Percentiles rank a stretch among this genome's conserved stretches.
Evolutionary conservation across 2,113 vertebrate genomes (phyloP).

Genomic region (Coregonus clupeaformis): DNA sequence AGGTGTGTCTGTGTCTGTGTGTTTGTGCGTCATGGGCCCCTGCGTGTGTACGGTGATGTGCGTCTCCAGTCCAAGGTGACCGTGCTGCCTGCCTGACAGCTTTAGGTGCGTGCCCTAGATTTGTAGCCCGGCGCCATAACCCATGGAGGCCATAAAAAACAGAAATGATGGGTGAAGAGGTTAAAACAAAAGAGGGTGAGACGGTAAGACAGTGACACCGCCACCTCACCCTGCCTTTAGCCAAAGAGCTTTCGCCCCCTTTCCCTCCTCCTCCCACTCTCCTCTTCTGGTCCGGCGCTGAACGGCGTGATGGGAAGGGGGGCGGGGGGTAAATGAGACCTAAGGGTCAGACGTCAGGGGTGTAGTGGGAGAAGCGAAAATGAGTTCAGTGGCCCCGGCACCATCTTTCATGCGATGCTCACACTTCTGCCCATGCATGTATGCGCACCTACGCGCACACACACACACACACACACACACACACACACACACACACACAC

Average conservation of each 20-base stretch:
- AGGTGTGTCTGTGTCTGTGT: neutral
- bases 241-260: constrained; percentile 33
- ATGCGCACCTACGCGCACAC: constrained; percentile 17
- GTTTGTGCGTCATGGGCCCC: constrained; percentile 35
- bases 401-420: constrained; percentile 48
- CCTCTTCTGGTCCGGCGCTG: constrained; percentile 39
- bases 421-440: constrained; percentile 20
- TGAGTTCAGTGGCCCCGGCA: constrained; percentile 67
- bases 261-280: constrained; percentile 2
- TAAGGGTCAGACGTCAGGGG: constrained; percentile 68
- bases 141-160: constrained; percentile 69
- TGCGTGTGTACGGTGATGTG: constrained; percentile 37
- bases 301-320: constrained; percentile 44
- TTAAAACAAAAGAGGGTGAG: constrained; percentile 72
- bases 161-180: constrained; percentile 75
- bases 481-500: no score
- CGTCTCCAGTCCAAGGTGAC: constrained; percentile 77
- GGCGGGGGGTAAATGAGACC: constrained; percentile 50
- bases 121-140: constrained; percentile 73
- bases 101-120: constrained; percentile 76
- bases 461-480: neutral
- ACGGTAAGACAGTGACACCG: constrained; percentile 29
- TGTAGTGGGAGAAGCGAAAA: constrained; percentile 65
- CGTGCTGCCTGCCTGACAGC: constrained; percentile 75
- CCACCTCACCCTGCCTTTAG: constrained; percentile 39